Evolutionary conservation across 2,888 invertebrate species (phyloP), one percentile per base, ranked within the genome.

Genomic region (Agrilus cyanescens): DNA sequence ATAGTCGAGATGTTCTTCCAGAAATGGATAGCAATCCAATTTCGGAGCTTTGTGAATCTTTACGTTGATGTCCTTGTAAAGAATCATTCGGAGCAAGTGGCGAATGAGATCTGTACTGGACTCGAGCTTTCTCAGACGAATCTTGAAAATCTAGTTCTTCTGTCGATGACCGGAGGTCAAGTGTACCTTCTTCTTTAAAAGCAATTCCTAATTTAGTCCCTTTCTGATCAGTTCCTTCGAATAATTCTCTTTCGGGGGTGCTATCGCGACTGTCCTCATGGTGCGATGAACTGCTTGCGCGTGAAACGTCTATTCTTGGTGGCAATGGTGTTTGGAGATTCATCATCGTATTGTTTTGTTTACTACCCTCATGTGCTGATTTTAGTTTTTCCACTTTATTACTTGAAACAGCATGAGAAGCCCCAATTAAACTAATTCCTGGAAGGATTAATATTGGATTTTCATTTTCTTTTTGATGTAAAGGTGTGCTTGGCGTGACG

Each of bases 131-230:
- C 20, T 59, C 56, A 41, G 59, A 53, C 32, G 75, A 73, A 65
- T 88, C 87, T 57, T 86, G 80, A 60, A 86, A 82, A 54, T 85
- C 86, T 48, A 90, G 72, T 68, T 90, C 90, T 65, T 90, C 90
- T 12, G 89, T 90, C 48, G 88, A 89, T 43, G 85, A 86, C 53
- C 88, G 76, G 53, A 90, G 66, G 58, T 90, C 89, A 45, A 84
- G 74, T n/a, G 85, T 80, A 55, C 87, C 88, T 65, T 87, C 87
- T 51, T 66, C 66, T 45, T 60, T 57, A 47, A 65, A 66, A 41
- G 63, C 65, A 40, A 64, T 50, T n/a, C 64, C 65, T 29, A 65
- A 54, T 55, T 65, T 65, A 38, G 59, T 57, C 48, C 59, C 59
- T 48, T 60, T 58, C 43, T 60, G 59, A 53, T 66, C 63, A 47